Evolutionary conservation across 2,113 vertebrate genomes (phyloP), one percentile per base, ranked within the genome.

Genomic region (Semnopithecus entellus): DNA sequence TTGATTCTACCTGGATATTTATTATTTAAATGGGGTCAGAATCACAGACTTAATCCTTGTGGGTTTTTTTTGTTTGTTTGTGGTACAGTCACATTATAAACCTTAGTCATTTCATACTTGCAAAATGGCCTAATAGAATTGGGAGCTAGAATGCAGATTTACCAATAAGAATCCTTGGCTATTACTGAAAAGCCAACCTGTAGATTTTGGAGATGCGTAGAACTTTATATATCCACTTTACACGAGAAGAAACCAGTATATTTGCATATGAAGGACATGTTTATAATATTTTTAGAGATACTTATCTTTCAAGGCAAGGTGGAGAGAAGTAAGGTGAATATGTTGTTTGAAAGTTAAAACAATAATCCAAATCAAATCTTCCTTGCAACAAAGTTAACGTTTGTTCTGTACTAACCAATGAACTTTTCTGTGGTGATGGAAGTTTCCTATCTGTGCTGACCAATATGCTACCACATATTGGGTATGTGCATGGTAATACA

Each of bases 321-420:
- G 13, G 12, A 93, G 3, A 85, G 25, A 92, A 68, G 30, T 45
- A 68, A 76, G 35, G 25, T 80, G 0, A 7, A 50, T 79, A 32
- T 50, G 16, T 48, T 86, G 40, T 64, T 96, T 90, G 52, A 81
- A 97, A 91, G 9, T 84, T 97, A 57, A 90, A 96, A 81, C 14
- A 86, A 90, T 20, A 75, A 73, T 76, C 30, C 23, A 95, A 84
- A 68, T 80, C 17, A 81, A 84, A 57, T 38, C 17, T 66, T 83
- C 38, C 80, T 4, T 85, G 64, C 30, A 95, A 90, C 13, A 68
- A 79, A 35, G 66, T 73, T 48, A 81, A 75, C 55, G 73, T 85
- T 90, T 88, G 38, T 88, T 93, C 14, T 90, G 9, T 11, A 76
- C 8, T 72, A 30, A 6, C 3, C 20, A 88, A 59, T 43, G 48